A percentile compares a stretch with the other conserved stretches of the same genome.
These are phyloP conservation scores for Felis chaus DNA, from an alignment of 2,113 vertebrate genomes.

Conservation along the genomic window DNA sequence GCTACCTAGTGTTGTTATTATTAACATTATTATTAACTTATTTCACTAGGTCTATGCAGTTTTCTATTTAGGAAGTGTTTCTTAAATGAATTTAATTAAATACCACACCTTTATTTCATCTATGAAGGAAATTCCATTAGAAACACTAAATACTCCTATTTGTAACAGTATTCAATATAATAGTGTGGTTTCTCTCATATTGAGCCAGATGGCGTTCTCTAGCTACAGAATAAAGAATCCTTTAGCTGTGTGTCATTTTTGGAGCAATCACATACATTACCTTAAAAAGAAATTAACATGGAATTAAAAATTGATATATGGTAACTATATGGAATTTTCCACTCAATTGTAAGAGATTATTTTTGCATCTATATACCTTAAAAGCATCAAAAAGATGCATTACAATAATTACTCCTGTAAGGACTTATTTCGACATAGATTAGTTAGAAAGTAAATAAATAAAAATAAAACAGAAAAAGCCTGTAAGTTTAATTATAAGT, in stretches of 20 bases:
- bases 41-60: background rate
- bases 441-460: slow-evolving; percentile 17
- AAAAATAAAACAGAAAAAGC: background rate
- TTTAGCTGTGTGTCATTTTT: slow-evolving; percentile 27
- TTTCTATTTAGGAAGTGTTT: slow-evolving; percentile 45
- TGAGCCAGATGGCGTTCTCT: slow-evolving; percentile 65
- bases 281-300: background rate
- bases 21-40: background rate
- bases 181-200: slow-evolving; percentile 43
- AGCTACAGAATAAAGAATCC: slow-evolving; percentile 42
- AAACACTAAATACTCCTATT: background rate
- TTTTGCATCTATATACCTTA: slow-evolving; percentile 5
- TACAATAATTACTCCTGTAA: slow-evolving; percentile 1
- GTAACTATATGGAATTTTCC: background rate
- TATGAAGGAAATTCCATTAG: background rate
- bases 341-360: background rate
- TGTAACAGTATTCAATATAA: background rate
- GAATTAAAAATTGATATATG: background rate
- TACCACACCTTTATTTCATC: background rate
- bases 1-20: background rate
- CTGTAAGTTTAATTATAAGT: slow-evolving; percentile 3
- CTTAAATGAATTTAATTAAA: slow-evolving; percentile 3
- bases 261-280: background rate
- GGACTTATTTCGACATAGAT: background rate
- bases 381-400: background rate